Evolutionary conservation across 1,140 invertebrate genomes (phyloP).

Genomic region (Latrodectus geometricus): DNA sequence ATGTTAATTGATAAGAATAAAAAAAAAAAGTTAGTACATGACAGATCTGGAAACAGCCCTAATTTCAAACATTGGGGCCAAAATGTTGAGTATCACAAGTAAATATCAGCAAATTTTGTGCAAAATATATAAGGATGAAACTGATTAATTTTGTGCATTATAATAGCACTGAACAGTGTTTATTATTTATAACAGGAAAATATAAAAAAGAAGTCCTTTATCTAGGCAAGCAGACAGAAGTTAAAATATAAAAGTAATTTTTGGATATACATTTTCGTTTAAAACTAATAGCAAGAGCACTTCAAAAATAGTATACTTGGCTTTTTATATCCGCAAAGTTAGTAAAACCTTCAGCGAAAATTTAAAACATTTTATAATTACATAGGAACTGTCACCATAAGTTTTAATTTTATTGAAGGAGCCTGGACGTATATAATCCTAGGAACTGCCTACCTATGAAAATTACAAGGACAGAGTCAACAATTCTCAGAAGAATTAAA

Average conservation of each 20-base stretch:
- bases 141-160: neutral
- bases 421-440: slow-evolving; percentile 55
- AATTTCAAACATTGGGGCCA: neutral
- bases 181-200: neutral
- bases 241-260: neutral
- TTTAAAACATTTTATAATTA: slow-evolving; percentile 40
- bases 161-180: neutral
- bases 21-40: too few species aligned
- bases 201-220: neutral
- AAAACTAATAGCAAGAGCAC: slow-evolving; percentile 55
- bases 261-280: neutral
- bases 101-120: slow-evolving; percentile 19
- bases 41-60: too few species aligned
- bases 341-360: slow-evolving; percentile 33
- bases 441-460: slow-evolving; percentile 52
- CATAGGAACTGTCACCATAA: slow-evolving; percentile 61
- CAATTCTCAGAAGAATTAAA: slow-evolving; percentile 34
- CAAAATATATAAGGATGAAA: neutral
- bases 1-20: too few species aligned
- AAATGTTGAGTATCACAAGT: neutral
- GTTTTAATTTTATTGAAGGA: slow-evolving; percentile 45
- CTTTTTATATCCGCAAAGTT: slow-evolving; percentile 19
- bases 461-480: slow-evolving; percentile 40
- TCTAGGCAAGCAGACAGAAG: neutral
- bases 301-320: slow-evolving; percentile 42